A percentile compares a stretch with the other conserved stretches of the same genome.
These are phyloP conservation scores for Bombus superbus DNA, from an alignment of 1,140 invertebrate genomes.

Conservation along the genomic window DNA sequence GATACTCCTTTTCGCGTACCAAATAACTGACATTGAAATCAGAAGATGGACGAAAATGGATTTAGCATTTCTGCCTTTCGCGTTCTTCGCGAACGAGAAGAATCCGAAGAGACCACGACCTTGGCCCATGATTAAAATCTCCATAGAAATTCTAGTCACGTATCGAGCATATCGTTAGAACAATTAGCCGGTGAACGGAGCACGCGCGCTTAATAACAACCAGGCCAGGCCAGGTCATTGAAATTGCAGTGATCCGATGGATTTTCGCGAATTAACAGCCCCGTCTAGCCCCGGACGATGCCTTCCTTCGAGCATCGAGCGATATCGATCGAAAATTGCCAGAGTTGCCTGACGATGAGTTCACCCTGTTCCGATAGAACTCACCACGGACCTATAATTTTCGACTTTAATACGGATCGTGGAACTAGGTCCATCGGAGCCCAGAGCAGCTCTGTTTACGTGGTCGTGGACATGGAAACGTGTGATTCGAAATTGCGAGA, in stretches of 20 bases:
- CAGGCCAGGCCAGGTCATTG: constrained; percentile 13
- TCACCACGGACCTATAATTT: constrained; percentile 62
- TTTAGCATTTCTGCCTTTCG: too few species aligned
- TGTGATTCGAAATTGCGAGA: not conserved
- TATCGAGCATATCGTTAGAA: constrained; percentile 29
- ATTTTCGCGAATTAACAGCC: constrained; percentile 52
- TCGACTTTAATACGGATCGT: constrained; percentile 58
- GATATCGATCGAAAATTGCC: constrained; percentile 63
- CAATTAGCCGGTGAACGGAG: constrained; percentile 45
- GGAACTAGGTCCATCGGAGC: constrained; percentile 30
- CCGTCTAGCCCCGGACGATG: not conserved
- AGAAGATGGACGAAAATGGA: too few species aligned
- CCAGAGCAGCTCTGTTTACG: constrained; percentile 25
- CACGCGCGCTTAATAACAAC: constrained; percentile 40
- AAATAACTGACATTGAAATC: too few species aligned
- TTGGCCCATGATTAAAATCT: not conserved
- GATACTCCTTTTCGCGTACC: too few species aligned
- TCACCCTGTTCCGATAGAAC: constrained; percentile 41
- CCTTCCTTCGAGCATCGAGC: constrained; percentile 13
- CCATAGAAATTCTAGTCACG: constrained; percentile 19
- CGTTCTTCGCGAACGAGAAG: too few species aligned
- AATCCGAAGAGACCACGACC: not conserved
- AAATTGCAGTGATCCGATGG: constrained; percentile 26
- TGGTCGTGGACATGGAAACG: not conserved
- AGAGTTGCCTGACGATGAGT: constrained; percentile 31